These are phyloP conservation scores for Cremastinae sp. DNA, from an alignment of 2,888 invertebrate species.

Conservation along the genomic window DNA sequence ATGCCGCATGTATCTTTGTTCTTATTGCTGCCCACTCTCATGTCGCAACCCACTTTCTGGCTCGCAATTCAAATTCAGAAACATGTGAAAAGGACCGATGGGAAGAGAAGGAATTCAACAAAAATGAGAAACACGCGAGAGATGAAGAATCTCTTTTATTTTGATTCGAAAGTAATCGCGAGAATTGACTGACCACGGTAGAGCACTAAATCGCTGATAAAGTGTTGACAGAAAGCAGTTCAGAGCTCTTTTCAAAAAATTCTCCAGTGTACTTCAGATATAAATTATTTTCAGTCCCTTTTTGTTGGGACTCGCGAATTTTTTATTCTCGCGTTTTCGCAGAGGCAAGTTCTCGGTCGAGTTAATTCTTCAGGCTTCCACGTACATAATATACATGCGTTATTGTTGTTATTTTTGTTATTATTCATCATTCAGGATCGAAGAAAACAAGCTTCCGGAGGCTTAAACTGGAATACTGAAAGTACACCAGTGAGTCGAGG, in stretches of 20 bases:
- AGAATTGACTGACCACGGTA: too few species aligned
- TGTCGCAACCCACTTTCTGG: conserved; percentile 96
- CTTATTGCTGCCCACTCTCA: conserved; percentile 92
- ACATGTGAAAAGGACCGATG: conserved; percentile 8
- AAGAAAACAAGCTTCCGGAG: conserved; percentile 33
- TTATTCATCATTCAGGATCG: conserved; percentile 41
- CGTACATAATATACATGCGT: too few species aligned
- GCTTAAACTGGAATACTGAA: conserved; percentile 33
- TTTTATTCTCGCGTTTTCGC: not conserved
- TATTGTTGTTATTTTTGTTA: conserved; percentile 23
- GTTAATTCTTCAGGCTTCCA: too few species aligned
- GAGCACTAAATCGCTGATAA: too few species aligned
- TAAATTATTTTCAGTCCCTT: not conserved
- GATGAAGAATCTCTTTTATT: too few species aligned
- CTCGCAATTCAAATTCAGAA: conserved; percentile 72
- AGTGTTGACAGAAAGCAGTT: too few species aligned
- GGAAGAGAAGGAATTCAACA: conserved; percentile 45
- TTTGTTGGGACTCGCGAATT: not conserved
- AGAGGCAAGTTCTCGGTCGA: too few species aligned
- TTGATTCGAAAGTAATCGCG: too few species aligned
- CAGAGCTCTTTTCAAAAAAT: not conserved
- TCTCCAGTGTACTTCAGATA: not conserved
- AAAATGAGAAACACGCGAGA: conserved; percentile 31
- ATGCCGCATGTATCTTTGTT: conserved; percentile 94
- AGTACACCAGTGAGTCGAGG: conserved; percentile 7